Percentiles rank a stretch among this genome's conserved stretches.
Evolutionary conservation across 2,113 vertebrate genomes (phyloP).

Genomic region (Colossoma macropomum): DNA sequence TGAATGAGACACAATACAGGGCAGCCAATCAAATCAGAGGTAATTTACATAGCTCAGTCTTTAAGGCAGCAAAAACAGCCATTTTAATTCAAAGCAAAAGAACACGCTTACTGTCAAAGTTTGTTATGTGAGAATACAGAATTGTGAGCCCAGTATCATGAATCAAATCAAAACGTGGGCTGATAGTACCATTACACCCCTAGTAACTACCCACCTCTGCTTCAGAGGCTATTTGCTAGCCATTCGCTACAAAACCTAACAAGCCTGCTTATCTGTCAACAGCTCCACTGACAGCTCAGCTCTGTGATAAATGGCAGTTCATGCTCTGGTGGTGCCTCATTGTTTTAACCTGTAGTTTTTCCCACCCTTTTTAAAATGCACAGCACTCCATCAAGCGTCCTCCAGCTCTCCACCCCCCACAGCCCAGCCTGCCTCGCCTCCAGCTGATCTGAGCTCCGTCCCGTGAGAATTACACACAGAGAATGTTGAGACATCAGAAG

Average conservation of each 20-base stretch:
- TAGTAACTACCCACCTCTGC: not conserved
- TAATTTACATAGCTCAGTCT: too few species aligned
- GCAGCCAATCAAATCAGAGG: too few species aligned
- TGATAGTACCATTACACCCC: too few species aligned
- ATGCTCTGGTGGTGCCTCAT: not conserved
- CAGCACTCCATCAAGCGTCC: slow-evolving; percentile 28
- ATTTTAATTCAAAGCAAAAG: too few species aligned
- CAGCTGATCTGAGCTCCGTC: slow-evolving; percentile 33
- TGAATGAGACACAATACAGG: too few species aligned
- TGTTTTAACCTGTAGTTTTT: slow-evolving; percentile 25
- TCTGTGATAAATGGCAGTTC: slow-evolving; percentile 25
- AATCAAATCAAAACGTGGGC: too few species aligned
- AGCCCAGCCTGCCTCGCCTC: not conserved
- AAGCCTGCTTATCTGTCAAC: not conserved
- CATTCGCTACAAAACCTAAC: not conserved
- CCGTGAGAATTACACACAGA: slow-evolving; percentile 32
- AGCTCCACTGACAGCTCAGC: not conserved
- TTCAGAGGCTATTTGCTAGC: not conserved
- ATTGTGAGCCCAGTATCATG: too few species aligned
- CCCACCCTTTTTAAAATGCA: slow-evolving; percentile 36
- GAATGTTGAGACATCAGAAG: slow-evolving; percentile 60
- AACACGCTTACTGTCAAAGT: too few species aligned
- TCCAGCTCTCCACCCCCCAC: not conserved
- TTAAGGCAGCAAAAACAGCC: too few species aligned
- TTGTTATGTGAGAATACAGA: too few species aligned